Percentiles rank a stretch among this genome's conserved stretches.
Evolutionary conservation across 92 coral and sea anemone species (phyloP).

Genomic region (Actinernus sp.): DNA sequence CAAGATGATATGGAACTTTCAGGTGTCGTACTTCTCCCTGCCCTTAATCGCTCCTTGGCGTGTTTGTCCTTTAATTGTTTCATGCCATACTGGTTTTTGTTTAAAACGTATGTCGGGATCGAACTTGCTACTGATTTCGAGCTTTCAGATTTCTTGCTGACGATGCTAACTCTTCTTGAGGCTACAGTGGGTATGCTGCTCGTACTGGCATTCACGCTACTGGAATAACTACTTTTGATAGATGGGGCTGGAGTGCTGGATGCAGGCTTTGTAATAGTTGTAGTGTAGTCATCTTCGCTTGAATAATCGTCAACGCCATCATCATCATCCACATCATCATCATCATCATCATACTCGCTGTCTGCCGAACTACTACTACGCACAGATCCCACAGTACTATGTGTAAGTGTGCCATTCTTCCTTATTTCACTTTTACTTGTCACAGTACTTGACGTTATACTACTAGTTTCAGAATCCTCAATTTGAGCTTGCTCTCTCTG

Average conservation of each 20-base stretch:
- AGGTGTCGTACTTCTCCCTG: background rate
- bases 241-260: constrained; percentile 13
- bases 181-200: constrained; percentile 57
- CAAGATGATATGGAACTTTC: constrained; percentile 22
- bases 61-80: constrained; percentile 28
- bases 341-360: constrained; percentile 18
- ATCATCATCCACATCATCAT: constrained; percentile 35
- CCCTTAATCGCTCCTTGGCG: constrained; percentile 22
- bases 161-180: constrained; percentile 18
- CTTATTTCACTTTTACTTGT: background rate
- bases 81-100: constrained; percentile 35
- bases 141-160: constrained; percentile 11
- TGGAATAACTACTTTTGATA: constrained; percentile 12
- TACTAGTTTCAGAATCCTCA: constrained; percentile 3
- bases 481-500: background rate
- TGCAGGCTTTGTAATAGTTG: background rate
- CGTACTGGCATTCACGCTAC: constrained; percentile 40
- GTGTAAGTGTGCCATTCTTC: background rate
- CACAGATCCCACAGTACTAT: constrained; percentile 16
- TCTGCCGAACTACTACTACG: constrained; percentile 21
- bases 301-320: constrained; percentile 26
- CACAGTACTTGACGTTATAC: constrained; percentile 5
- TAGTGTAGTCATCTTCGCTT: constrained; percentile 14
- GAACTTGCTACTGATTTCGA: constrained; percentile 28
- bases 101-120: constrained; percentile 42